Evolutionary conservation across 2,888 invertebrate species (phyloP), one percentile per base, ranked within the genome.

Genomic region (Caenorhabditis sp.): DNA sequence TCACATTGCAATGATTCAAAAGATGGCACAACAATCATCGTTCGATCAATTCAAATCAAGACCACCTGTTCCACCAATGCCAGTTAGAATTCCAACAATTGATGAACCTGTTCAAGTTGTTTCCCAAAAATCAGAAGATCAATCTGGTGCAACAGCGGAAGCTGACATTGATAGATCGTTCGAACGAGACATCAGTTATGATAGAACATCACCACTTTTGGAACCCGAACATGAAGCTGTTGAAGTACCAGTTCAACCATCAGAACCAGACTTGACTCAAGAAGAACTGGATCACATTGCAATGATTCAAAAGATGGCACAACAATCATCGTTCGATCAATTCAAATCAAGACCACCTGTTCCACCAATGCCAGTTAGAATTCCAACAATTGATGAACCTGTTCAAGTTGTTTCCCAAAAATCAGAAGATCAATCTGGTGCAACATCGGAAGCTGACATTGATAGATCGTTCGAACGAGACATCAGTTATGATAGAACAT

Each of bases 281-380:
- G 78, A 71, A 51, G 77, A 78, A 61, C 37, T 58, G 14, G 70
- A 69, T n/a, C 75, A 77, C 37, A 77, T 77, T 51, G 65, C 66
- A 19, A 69, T 36, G 17, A 66, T 79, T 31, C 58, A 58, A 4
- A 64, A 62, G 26, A 65, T 67, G 59, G 76, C 78, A 6, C 69
- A 69, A 17, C 58, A 58, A 26, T 62, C 66, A 24, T 69, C 66
- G 10, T 66, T 64, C 36, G 60, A 61, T 1, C 31, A 31, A 31
- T 31, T 31, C 31, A 31, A 10, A 6, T 31, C 31, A 31, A 31
- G 31, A 43, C 43, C 43, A 10, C 43, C 43, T 19, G 4, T 59
- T n/a, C 54, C 61, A 4, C 66, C 66, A 36, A 21, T 66, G 5
- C 57, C 61, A 23, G 60, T 43, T 17, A 43, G 43, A 17, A 17